phyloP scores from a whole-genome alignment of 37 sponge, comb jelly and placozoan genomes.

The Agelas oroides region DNA sequence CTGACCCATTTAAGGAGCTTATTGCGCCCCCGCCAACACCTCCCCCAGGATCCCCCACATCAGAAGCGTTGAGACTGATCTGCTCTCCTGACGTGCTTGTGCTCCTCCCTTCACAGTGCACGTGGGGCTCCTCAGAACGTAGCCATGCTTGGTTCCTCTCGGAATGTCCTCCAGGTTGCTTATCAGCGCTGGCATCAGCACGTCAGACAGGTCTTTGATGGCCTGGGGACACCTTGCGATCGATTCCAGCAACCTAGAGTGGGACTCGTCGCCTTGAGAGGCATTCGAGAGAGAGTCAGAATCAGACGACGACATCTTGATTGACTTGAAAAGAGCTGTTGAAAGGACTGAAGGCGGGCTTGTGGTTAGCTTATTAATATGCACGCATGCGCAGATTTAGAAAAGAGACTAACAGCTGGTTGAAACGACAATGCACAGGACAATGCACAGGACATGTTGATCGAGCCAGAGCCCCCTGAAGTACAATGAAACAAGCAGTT shows the following conservation, averaged over 20 bases:
- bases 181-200: background rate
- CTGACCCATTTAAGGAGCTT: no score
- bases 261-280: background rate
- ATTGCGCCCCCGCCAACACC: no score
- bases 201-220: background rate
- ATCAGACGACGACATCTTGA: background rate
- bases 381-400: background rate
- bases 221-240: background rate
- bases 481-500: no score
- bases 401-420: slow-evolving; percentile 30
- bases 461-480: slow-evolving; percentile 38
- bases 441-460: slow-evolving; percentile 27
- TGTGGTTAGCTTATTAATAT: background rate
- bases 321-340: slow-evolving; percentile 35
- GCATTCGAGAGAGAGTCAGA: background rate
- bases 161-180: background rate
- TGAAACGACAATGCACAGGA: no score
- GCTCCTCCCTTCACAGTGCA: no score
- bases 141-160: background rate
- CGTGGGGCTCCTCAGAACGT: no score
- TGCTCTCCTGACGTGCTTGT: no score
- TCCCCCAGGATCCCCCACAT: no score
- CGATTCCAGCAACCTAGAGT: background rate
- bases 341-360: slow-evolving; percentile 29
- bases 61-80: no score